Evolutionary conservation across 2,888 invertebrate species (phyloP).

Genomic region (Leptopilina myrica): DNA sequence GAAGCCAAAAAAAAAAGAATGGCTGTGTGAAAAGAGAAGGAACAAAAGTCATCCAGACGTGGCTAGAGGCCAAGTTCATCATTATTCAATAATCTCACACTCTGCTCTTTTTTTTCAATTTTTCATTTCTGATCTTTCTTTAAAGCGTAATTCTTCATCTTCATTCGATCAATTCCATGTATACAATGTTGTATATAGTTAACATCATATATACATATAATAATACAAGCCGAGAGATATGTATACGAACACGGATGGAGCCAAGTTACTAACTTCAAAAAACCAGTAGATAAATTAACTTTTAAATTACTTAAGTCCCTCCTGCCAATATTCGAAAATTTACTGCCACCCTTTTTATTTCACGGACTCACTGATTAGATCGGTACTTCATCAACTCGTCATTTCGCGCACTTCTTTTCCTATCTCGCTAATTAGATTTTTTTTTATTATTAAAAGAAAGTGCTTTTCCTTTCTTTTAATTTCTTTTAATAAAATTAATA

Average conservation of each 20-base stretch:
- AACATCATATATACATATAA: slow-evolving; percentile 25
- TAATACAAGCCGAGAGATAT: not conserved
- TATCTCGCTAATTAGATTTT: too few species aligned
- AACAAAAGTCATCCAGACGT: slow-evolving; percentile 54
- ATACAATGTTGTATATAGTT: slow-evolving; percentile 25
- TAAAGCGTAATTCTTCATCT: slow-evolving; percentile 9
- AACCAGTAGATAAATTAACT: slow-evolving; percentile 37
- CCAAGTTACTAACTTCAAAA: slow-evolving; percentile 25
- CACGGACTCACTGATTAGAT: not conserved
- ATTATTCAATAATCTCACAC: slow-evolving; percentile 64
- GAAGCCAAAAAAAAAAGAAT: not conserved
- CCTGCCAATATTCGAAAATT: slow-evolving; percentile 23
- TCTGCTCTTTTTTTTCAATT: slow-evolving; percentile 48
- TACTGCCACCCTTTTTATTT: not conserved
- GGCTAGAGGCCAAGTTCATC: slow-evolving; percentile 60
- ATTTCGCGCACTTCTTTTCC: not conserved
- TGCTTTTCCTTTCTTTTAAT: too few species aligned
- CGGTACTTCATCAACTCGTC: slow-evolving; percentile 22
- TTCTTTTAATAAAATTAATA: too few species aligned
- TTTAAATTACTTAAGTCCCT: slow-evolving; percentile 37
- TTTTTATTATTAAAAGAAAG: too few species aligned
- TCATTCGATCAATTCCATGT: not conserved
- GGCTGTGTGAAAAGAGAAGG: slow-evolving; percentile 14
- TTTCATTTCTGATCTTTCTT: slow-evolving; percentile 29
- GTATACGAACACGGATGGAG: not conserved